phyloP scores from a whole-genome alignment of 2,797 vertebrate species.

The Orestias chungarensis region DNA sequence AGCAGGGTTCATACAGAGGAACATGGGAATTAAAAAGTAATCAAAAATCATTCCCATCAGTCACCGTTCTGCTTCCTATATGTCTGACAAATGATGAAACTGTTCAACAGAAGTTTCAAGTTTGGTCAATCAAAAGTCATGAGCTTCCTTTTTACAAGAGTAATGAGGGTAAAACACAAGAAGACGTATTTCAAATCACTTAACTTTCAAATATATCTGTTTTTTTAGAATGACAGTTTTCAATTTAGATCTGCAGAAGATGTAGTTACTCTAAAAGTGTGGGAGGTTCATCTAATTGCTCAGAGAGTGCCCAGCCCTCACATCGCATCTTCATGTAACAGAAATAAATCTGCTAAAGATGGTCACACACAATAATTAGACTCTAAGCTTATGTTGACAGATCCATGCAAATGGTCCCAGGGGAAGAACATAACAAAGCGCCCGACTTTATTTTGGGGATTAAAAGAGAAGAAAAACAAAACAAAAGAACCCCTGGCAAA shows the following conservation, averaged over 20 bases:
- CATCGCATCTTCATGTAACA: background rate
- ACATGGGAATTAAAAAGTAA: background rate
- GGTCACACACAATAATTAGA: slow-evolving; percentile 26
- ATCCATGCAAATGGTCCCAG: slow-evolving; percentile 8
- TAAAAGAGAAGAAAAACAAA: background rate
- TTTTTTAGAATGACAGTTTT: background rate
- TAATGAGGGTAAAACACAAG: background rate
- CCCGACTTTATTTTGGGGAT: background rate
- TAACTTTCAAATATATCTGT: background rate
- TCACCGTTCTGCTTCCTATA: background rate
- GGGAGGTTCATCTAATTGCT: slow-evolving; percentile 16
- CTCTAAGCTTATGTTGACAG: slow-evolving; percentile 18
- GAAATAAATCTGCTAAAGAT: slow-evolving; percentile 6
- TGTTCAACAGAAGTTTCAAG: background rate
- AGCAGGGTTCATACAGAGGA: background rate
- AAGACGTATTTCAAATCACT: background rate
- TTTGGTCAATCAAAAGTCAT: background rate
- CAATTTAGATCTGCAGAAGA: background rate
- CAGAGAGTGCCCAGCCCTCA: background rate
- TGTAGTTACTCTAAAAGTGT: background rate
- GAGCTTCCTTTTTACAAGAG: background rate
- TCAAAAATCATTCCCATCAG: background rate
- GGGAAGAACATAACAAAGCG: slow-evolving; percentile 26
- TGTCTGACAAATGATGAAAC: background rate
- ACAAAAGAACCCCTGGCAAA: slow-evolving; percentile 9